These are phyloP conservation scores for Prostheceraeus crozeri DNA, from an alignment of 2,888 invertebrate species.

Conservation along the genomic window DNA sequence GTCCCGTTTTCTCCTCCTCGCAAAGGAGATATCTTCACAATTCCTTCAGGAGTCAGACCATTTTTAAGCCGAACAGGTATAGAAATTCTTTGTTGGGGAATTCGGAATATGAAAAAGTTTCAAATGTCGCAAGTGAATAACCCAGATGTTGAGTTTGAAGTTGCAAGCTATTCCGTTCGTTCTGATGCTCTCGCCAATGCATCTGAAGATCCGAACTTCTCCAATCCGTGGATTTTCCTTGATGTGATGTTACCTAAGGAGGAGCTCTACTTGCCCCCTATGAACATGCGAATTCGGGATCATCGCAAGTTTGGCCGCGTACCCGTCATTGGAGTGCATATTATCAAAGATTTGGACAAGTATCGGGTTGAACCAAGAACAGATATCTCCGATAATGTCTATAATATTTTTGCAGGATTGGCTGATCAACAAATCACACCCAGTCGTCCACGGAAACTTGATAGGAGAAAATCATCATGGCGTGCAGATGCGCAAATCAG, in stretches of 20 bases:
- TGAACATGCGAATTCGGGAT: conserved; percentile 59
- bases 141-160: conserved; percentile 69
- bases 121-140: conserved; percentile 75
- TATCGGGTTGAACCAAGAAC: background rate
- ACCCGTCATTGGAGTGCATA: conserved; percentile 54
- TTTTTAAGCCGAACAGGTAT: conserved; percentile 59
- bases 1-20: conserved; percentile 56
- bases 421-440: background rate
- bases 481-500: too few relatives aligned
- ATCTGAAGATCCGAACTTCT: conserved; percentile 79
- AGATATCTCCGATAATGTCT: background rate
- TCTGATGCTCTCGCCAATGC: conserved; percentile 76
- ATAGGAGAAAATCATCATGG: too few relatives aligned
- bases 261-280: conserved; percentile 59
- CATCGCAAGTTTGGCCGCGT: conserved; percentile 59
- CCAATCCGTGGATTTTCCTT: conserved; percentile 71
- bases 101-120: conserved; percentile 74
- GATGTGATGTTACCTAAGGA: conserved; percentile 61
- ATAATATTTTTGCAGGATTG: background rate
- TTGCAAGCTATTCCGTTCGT: conserved; percentile 73
- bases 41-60: conserved; percentile 58
- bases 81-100: conserved; percentile 77
- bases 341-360: conserved; percentile 21
- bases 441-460: too few relatives aligned
- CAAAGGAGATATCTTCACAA: conserved; percentile 54